phyloP scores from a whole-genome alignment of 2,797 vertebrate species.

The Hyperoplus lanceolatus region DNA sequence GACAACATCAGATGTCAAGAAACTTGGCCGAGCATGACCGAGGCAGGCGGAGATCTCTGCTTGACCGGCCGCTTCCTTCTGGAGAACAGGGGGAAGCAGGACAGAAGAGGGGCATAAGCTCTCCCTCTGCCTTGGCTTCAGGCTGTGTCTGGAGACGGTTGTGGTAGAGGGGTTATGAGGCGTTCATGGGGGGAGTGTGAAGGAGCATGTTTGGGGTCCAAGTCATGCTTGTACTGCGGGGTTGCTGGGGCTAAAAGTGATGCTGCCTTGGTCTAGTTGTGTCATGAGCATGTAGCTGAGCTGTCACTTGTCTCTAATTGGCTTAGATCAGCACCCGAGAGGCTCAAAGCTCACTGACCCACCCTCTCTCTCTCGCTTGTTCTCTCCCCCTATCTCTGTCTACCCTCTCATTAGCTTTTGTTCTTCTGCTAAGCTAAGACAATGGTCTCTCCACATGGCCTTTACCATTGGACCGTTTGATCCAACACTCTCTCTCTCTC shows the following conservation, averaged over 20 bases:
- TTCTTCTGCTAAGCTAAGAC: constrained; percentile 51
- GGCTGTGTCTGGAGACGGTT: constrained; percentile 45
- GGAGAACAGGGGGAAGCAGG: constrained; percentile 38
- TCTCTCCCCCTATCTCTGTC: constrained; percentile 17
- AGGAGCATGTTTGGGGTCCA: constrained; percentile 63
- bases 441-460: constrained; percentile 45
- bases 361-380: constrained; percentile 50
- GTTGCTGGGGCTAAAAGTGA: constrained; percentile 58
- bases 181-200: constrained; percentile 46
- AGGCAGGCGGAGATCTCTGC: constrained; percentile 56
- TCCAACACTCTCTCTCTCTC: constrained; percentile 35
- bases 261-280: constrained; percentile 81
- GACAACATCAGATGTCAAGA: constrained; percentile 81
- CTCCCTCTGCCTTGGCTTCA: constrained; percentile 31
- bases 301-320: constrained; percentile 88
- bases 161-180: constrained; percentile 42
- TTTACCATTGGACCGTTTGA: constrained; percentile 36
- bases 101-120: constrained; percentile 35
- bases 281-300: constrained; percentile 81
- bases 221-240: constrained; percentile 54
- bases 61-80: constrained; percentile 58
- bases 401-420: constrained; percentile 54
- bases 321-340: constrained; percentile 75
- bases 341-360: constrained; percentile 82
- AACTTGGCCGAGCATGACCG: constrained; percentile 75